Percentiles rank a stretch among this genome's conserved stretches.
phyloP scores from a whole-genome alignment of 2,888 invertebrate genomes.

The Lasioglossum figueresi region DNA sequence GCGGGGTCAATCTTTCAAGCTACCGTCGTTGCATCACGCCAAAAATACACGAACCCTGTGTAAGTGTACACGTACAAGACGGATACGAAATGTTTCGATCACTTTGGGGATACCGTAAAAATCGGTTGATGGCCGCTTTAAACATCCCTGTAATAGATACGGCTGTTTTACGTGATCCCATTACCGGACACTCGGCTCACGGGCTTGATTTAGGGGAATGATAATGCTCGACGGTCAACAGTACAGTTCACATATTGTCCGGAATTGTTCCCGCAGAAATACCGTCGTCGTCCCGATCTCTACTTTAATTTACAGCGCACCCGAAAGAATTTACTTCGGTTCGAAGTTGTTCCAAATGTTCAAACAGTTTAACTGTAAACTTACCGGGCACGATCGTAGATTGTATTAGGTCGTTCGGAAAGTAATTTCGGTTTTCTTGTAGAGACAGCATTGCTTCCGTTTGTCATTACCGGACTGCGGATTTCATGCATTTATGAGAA shows the following conservation, averaged over 20 bases:
- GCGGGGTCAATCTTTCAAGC: conserved; percentile 52
- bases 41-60: conserved; percentile 40
- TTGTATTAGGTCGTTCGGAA: too few relatives aligned
- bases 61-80: conserved; percentile 14
- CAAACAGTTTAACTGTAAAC: background rate
- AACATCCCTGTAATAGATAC: conserved; percentile 57
- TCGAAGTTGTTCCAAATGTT: background rate
- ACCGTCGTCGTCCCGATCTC: background rate
- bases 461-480: too few relatives aligned
- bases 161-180: conserved; percentile 45
- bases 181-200: background rate
- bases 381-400: too few relatives aligned
- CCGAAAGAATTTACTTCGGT: background rate
- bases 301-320: background rate
- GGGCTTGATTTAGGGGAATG: background rate
- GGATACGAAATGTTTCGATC: conserved; percentile 1
- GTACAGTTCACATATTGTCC: background rate
- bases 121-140: conserved; percentile 55
- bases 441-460: too few relatives aligned
- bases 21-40: conserved; percentile 43
- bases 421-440: too few relatives aligned
- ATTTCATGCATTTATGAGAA: too few relatives aligned
- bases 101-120: conserved; percentile 60
- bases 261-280: background rate
- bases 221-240: conserved; percentile 1